Conservation (phyloP, 2,797 vertebrate genomes). For the Notolabrus celidotus region DNA sequence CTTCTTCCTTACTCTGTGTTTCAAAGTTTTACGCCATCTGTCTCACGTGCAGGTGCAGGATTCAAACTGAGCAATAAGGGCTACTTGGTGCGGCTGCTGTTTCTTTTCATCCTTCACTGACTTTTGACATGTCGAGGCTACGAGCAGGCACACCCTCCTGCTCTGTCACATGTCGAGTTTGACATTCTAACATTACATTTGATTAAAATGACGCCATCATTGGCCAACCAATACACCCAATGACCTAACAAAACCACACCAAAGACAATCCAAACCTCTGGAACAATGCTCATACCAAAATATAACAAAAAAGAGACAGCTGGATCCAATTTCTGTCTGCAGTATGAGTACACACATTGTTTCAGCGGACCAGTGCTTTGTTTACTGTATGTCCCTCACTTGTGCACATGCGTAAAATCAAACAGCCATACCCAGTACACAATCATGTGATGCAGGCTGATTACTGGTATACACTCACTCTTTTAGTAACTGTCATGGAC, state of each 20-base stretch:
- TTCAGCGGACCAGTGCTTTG: slow-evolving; percentile 16
- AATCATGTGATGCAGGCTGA: slow-evolving; percentile 43
- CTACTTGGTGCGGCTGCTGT: slow-evolving; percentile 1
- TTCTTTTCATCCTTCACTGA: not conserved
- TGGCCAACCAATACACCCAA: slow-evolving; percentile 34
- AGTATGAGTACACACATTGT: slow-evolving; percentile 33
- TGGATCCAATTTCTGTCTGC: slow-evolving; percentile 48
- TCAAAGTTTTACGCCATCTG: slow-evolving; percentile 36
- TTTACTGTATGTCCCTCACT: slow-evolving; percentile 37
- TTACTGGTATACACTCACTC: slow-evolving; percentile 56
- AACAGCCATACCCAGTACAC: slow-evolving; percentile 26
- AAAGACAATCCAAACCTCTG: slow-evolving; percentile 39
- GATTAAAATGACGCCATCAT: slow-evolving; percentile 37
- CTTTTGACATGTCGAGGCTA: not conserved
- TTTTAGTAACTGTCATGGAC: slow-evolving; percentile 57
- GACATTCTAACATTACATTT: slow-evolving; percentile 28
- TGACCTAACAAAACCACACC: slow-evolving; percentile 64
- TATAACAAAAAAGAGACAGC: slow-evolving; percentile 43
- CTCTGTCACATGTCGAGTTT: slow-evolving; percentile 14
- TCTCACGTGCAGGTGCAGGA: slow-evolving; percentile 12
- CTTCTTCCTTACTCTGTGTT: too few species aligned
- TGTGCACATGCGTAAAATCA: slow-evolving; percentile 30
- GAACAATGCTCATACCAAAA: slow-evolving; percentile 24
- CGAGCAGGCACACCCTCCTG: slow-evolving; percentile 31
- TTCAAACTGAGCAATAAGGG: slow-evolving; percentile 11